Base-by-base conservation (phyloP, 2,888 invertebrate genomes). In the Pheosia gnoma region DNA sequence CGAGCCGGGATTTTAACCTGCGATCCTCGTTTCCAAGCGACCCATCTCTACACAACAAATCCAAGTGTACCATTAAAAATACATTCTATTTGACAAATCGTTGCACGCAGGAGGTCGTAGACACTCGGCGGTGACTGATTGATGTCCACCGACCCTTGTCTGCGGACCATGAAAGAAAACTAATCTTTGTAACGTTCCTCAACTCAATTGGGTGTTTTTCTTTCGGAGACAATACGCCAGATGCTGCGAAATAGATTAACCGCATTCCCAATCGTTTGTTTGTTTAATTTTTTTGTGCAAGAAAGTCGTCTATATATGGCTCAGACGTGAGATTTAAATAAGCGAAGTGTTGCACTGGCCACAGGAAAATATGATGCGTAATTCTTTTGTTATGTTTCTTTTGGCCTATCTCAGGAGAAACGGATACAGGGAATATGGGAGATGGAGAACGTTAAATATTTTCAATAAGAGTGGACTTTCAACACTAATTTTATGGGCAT, bases 61-160 rank as follows among this genome's bases (percentile, higher is more conserved):
- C 47, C 47, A 47, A 47, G 47, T 4, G 11, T 47, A 47, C 47
- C 9, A 47, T 47, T 47, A 47, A 47, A 47, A 8, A n/a, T 47
- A n/a, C 47, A 47, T 9, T n/a, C 47, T 4, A 6, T 47, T n/a
- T 47, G n/a, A 47, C 11, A 47, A 47, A 47, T 11, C 47, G 47
- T 6, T n/a, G 47, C 47, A 47, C 47, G 47, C 11, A 9, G 3
- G 2, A 8, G 25, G n/a, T n/a, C 5, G 7, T 7, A 6, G 37
- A 53, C 5, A 37, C 65, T 61, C 58, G 59, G 62, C 61, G 68
- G 67, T 66, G 61, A 62, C 77, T 85, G 85, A 84, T 85, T 83
- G 84, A 86, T 85, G 81, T 80, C 71, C 75, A 68, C 59, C 67
- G 68, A 83, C 84, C 84, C 84, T 82, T 77, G 82, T 80, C 81